phyloP scores from a whole-genome alignment of 1,140 invertebrate species.

The Cherax quadricarinatus region DNA sequence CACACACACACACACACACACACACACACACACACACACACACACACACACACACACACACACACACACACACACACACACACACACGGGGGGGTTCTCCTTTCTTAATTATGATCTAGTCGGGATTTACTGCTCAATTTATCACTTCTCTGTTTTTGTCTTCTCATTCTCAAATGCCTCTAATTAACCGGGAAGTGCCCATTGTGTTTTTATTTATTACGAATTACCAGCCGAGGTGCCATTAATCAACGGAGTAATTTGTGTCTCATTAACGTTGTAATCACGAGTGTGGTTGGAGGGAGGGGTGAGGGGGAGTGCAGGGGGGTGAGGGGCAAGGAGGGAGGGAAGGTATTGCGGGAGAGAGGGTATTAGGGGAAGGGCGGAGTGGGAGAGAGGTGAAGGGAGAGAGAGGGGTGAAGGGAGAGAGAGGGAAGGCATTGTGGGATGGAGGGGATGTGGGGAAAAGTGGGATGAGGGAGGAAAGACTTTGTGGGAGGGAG shows the following conservation, averaged over 20 bases:
- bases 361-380: too few relatives aligned
- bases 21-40: not conserved
- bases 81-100: not conserved
- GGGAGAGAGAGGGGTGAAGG: too few relatives aligned
- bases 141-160: not conserved
- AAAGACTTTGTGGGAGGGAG: too few relatives aligned
- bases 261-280: constrained; percentile 1
- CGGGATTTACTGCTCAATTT: not conserved
- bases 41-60: not conserved
- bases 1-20: not conserved
- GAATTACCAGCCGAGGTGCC: not conserved
- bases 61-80: not conserved
- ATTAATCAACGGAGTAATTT: constrained; percentile 3
- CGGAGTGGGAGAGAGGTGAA: too few relatives aligned
- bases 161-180: constrained; percentile 13
- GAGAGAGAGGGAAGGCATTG: too few relatives aligned
- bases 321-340: too few relatives aligned
- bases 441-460: too few relatives aligned
- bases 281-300: not conserved
- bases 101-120: constrained; percentile 13
- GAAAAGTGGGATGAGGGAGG: too few relatives aligned
- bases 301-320: too few relatives aligned
- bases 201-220: constrained; percentile 8
- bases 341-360: too few relatives aligned
- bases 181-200: constrained; percentile 9